Evolutionary conservation across 2,888 invertebrate genomes (phyloP), one percentile per base, ranked within the genome.

Genomic region (Liopterus haemorrhoidalis): DNA sequence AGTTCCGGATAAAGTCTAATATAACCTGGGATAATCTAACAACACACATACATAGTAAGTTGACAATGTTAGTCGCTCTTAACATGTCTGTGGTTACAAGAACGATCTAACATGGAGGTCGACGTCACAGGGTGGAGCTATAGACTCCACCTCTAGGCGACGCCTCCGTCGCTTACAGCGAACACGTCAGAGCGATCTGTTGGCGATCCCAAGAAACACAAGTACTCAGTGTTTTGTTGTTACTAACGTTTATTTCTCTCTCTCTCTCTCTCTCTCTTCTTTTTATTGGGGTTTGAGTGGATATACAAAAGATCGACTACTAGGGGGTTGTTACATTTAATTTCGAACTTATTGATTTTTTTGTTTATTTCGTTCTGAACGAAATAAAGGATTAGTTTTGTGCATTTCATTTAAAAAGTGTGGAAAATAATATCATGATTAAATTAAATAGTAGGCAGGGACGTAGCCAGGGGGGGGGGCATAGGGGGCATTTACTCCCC

Each of bases 81-180:
- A 44, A 48, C 48, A 41, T 49, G 49, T 46, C 45, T 30, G 54
- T 56, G 54, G 56, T 52, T 52, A 54, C 53, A 59, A 59, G 59
- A 63, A 64, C 62, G 58, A 61, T 63, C 63, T 61, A 65, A 65
- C 65, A 67, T 67, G 67, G 65, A 65, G 66, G 65, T 64, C 60
- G 60, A 42, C 54, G 48, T 50, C 55, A 57, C 56, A 56, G 59
- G 62, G 62, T 61, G 58, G 57, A 61, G 57, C 42, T 48, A 52
- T 4, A 4, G 54, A 62, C 61, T 56, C 62, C 63, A 58, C 65
- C 62, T 24, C 53, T 54, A 50, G 49, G 19, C 44, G 53, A 54
- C 61, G 59, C 63, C 63, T 57, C 54, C 48, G 54, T 33, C 43
- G 46, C 46, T 47, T 49, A 53, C 51, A 54, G 50, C 52, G 49